Conservation (phyloP, 2,113 vertebrate species). For the Scortum barcoo region DNA sequence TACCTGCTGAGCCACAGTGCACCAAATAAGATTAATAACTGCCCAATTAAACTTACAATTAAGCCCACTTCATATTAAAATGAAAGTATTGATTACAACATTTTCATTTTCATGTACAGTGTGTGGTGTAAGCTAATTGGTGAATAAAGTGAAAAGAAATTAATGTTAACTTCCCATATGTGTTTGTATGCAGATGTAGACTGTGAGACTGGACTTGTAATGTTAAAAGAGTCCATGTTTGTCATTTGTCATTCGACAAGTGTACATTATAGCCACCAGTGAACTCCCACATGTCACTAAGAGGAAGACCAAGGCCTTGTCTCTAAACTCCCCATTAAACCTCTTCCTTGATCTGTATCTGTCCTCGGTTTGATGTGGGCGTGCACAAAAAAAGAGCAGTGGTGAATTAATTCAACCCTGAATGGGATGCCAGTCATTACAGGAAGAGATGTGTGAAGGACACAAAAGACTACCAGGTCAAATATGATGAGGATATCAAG, state of each 20-base stretch:
- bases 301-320: slow-evolving; percentile 1
- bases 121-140: not conserved
- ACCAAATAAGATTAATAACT: not conserved
- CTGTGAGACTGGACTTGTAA: not conserved
- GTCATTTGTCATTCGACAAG: not conserved
- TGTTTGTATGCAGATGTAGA: not conserved
- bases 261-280: not conserved
- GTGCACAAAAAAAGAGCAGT: not conserved
- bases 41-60: not conserved
- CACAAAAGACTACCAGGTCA: not conserved
- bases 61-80: not conserved
- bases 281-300: not conserved
- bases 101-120: not conserved
- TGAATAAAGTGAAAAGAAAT: not conserved
- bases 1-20: not conserved
- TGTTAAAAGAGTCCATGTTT: not conserved
- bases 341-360: not conserved
- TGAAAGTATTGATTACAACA: not conserved
- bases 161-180: not conserved
- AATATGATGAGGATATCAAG: not conserved
- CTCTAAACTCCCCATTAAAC: not conserved
- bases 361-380: slow-evolving; percentile 14
- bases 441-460: not conserved
- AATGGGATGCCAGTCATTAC: not conserved
- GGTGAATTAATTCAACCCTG: slow-evolving; percentile 20